Base-by-base conservation (phyloP, 2,113 vertebrate genomes). In the Sinocyclocheilus grahami region DNA sequence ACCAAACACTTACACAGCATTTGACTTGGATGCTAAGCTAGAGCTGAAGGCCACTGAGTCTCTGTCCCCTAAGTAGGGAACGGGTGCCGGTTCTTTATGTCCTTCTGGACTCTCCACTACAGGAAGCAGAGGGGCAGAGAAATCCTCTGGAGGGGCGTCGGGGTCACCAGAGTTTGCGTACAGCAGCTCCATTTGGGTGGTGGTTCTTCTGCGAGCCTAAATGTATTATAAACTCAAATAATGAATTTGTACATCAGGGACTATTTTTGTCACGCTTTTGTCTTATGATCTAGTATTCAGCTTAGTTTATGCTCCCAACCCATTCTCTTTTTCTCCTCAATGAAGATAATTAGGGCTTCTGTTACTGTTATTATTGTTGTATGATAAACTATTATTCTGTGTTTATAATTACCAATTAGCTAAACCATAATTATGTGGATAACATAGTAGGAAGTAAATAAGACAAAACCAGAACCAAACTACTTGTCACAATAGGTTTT, bases 161-260 rank as follows among this genome's bases (percentile, higher is more conserved):
- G 92, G 60, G 90, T 97, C 97, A 1, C 94, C 95, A 87, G 92
- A 96, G 92, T 96, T 95, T 78, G 97, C 97, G 27, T 98, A 99
- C 12, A 99, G 95, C 91, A 99, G 86, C 85, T 99, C 98, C 97
- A 97, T 97, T 93, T 99, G 98, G 2, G 98, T 99, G 84, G 98
- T 96, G 87, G 97, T 99, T 87, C 98, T 95, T 88, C 98, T 94
- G 24, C 98, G 96, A 30, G 98, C 97, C 98, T 99, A 91, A 76
- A 77, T 71, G 0, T 2, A 80, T 80, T 8, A 42, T 18, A 42
- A 4, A 80, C 13, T 16, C 20, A 53, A 71, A 71, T 22, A 20
- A 71, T 37, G 0, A 13, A 9, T 53, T 30, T 22, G 3, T 24
- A 60, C 22, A 62, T 62, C 58, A 22, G 9, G 63, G 11, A 65